phyloP scores from a whole-genome alignment of 2,888 invertebrate genomes.

The Lasioglossum pauxillum region DNA sequence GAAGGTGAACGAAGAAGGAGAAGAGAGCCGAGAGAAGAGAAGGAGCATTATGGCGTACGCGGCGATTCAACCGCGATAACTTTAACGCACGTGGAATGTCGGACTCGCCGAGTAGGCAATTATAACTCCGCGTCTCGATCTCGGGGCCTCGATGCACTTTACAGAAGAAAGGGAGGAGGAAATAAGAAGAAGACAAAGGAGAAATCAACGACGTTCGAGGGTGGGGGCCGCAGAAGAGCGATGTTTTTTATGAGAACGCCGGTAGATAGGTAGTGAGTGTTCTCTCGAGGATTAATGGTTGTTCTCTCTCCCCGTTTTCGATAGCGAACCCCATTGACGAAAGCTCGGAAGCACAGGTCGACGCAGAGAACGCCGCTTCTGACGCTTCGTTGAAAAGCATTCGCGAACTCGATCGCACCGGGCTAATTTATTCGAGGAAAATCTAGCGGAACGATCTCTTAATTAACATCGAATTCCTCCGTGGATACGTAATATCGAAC shows the following conservation, averaged over 20 bases:
- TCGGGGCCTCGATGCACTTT: slow-evolving; percentile 64
- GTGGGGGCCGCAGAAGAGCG: slow-evolving; percentile 32
- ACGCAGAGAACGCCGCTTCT: neutral
- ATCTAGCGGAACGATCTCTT: slow-evolving; percentile 11
- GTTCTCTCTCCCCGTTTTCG: slow-evolving; percentile 45
- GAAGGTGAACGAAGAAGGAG: slow-evolving; percentile 29
- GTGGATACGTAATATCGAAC: neutral
- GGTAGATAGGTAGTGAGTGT: slow-evolving; percentile 58
- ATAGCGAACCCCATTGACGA: slow-evolving; percentile 43
- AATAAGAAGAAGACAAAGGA: slow-evolving; percentile 43
- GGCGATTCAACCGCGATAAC: slow-evolving; percentile 75
- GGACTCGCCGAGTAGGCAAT: slow-evolving; percentile 75
- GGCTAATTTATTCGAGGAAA: slow-evolving; percentile 1
- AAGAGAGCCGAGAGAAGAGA: slow-evolving; percentile 47
- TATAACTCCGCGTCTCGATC: slow-evolving; percentile 73
- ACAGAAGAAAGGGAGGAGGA: slow-evolving; percentile 39
- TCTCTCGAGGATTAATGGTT: slow-evolving; percentile 61
- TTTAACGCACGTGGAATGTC: slow-evolving; percentile 76
- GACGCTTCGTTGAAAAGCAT: neutral
- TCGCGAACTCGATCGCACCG: neutral
- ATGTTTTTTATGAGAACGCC: slow-evolving; percentile 58
- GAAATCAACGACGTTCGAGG: slow-evolving; percentile 29
- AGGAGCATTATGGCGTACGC: slow-evolving; percentile 69
- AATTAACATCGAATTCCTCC: slow-evolving; percentile 27
- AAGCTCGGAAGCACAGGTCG: slow-evolving; percentile 12